Base-by-base conservation (phyloP, 2,797 vertebrate genomes). In the Phoebastria nigripes region DNA sequence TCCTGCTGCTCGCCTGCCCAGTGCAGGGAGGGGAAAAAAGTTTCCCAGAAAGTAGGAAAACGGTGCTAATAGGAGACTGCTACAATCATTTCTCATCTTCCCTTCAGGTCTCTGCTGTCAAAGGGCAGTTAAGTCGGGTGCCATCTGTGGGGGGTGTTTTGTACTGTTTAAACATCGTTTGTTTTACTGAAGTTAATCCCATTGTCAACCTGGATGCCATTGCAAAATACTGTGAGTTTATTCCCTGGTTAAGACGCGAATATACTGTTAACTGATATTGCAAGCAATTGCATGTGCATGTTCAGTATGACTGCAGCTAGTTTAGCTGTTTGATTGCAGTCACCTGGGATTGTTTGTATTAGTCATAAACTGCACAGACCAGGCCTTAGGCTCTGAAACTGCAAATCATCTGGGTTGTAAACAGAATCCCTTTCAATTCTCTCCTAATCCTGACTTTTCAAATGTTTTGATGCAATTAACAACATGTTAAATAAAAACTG, bases 241-340 rank as follows among this genome's bases (percentile, higher is more conserved):
- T 66, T 82, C 76, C 18, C 61, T 33, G 39, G 25, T n/a, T 59
- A 51, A 70, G 47, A 35, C 20, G 24, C 2, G 8, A 61, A 44
- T 6, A 8, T 1, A 3, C 29, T 3, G 46, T 58, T 76, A 18
- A 0, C 39, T 28, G 41, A 15, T 39, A 21, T 2, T 5, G 2
- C 46, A 22, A 19, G 54, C 69, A 19, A 26, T 12, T 4, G 24
- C 0, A 0, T 19, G 51, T 54, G 46, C 22, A 0, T 0, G 16
- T 12, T 58, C 28, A 9, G 59, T 4, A 3, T 5, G 67, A 6
- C 47, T 47, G 47, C n/a, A 46, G 66, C 29, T 13, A 12, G 24
- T 9, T 16, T 6, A 33, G 71, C 82, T 72, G 54, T 44, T 47
- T 25, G 44, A 4, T 9, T 54, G 69, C 67, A 46, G 67, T 54